phyloP scores from a whole-genome alignment of 2,797 vertebrate genomes.

The Crocodylus rhombifer region DNA sequence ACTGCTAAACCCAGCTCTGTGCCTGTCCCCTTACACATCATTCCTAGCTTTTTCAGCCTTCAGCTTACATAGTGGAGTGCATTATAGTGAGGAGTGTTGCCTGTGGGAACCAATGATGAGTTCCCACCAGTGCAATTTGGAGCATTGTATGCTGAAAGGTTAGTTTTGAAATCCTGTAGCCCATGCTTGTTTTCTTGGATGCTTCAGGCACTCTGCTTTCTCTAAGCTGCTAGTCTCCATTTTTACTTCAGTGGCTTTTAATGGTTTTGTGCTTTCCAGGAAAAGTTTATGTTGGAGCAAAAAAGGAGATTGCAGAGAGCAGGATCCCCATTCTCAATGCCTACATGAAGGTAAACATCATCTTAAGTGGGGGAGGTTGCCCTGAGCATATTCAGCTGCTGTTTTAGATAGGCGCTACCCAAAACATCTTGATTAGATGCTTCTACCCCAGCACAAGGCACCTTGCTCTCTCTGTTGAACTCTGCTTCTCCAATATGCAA shows the following conservation, averaged over 20 bases:
- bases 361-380: background rate
- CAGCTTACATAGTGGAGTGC: background rate
- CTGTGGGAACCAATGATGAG: background rate
- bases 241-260: background rate
- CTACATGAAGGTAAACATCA: constrained; percentile 92
- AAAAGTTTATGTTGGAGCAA: constrained; percentile 93
- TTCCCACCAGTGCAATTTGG: background rate
- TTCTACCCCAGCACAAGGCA: background rate
- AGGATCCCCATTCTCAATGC: constrained; percentile 91
- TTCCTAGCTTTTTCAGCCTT: background rate
- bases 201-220: background rate
- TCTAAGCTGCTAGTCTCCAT: background rate
- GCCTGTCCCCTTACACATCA: background rate
- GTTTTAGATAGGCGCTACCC: background rate
- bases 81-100: background rate
- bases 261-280: constrained; percentile 79
- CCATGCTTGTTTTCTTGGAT: background rate
- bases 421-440: background rate
- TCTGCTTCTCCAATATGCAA: background rate
- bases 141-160: background rate
- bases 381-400: background rate
- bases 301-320: constrained; percentile 92
- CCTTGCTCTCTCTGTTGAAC: background rate
- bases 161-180: background rate
- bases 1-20: background rate